These are phyloP conservation scores for Dicyrtomina minuta DNA, from an alignment of 2,888 invertebrate species.

Conservation along the genomic window DNA sequence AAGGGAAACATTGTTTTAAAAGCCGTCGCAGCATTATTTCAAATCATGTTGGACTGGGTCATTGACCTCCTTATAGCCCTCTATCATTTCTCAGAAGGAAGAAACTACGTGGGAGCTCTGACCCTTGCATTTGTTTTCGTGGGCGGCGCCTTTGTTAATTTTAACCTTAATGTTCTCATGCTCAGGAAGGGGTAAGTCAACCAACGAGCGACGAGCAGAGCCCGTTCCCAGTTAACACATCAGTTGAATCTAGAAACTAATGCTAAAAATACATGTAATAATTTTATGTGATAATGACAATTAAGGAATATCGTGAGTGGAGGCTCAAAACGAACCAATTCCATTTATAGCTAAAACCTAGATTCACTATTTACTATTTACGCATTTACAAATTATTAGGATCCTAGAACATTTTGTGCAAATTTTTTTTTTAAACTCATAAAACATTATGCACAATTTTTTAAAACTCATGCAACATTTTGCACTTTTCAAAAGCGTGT, in stretches of 20 bases:
- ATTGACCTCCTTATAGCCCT: constrained; percentile 5
- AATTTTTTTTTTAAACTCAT: no score
- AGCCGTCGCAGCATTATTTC: neutral
- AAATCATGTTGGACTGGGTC: constrained; percentile 14
- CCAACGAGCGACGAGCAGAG: no score
- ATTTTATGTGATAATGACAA: neutral
- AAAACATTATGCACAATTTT: no score
- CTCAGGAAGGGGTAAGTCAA: constrained; percentile 17
- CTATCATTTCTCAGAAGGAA: constrained; percentile 2
- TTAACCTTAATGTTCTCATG: constrained; percentile 4
- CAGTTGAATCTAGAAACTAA: neutral
- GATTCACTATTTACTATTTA: no score
- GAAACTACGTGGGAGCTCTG: constrained; percentile 11
- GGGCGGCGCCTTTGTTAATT: constrained; percentile 17
- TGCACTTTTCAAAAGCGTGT: no score
- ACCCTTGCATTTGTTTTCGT: constrained; percentile 19
- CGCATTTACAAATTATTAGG: no score
- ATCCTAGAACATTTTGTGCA: no score
- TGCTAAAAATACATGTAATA: neutral
- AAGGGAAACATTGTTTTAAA: neutral
- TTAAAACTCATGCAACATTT: no score
- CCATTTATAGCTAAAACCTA: no score
- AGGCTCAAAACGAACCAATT: neutral
- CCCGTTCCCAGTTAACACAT: neutral
- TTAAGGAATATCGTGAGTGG: neutral